phyloP scores from a whole-genome alignment of 1,140 invertebrate species.

The Melipona quadrifasciata region DNA sequence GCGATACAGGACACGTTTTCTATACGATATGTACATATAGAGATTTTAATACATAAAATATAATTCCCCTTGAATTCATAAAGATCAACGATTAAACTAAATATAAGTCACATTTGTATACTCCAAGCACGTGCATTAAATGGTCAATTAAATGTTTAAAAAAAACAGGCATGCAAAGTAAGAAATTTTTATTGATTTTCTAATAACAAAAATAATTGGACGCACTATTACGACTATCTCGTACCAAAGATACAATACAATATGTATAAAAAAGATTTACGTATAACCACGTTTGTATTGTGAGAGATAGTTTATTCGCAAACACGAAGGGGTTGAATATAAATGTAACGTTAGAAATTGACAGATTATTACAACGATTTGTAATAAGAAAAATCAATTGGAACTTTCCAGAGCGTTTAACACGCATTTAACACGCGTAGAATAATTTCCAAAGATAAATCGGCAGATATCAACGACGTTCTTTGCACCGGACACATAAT shows the following conservation, averaged over 20 bases:
- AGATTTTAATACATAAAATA: no score
- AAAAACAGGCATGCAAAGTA: not conserved
- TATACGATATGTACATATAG: not conserved
- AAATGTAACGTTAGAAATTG: not conserved
- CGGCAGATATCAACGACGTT: not conserved
- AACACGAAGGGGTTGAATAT: not conserved
- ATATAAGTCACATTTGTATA: not conserved
- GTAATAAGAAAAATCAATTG: not conserved
- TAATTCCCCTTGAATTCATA: not conserved
- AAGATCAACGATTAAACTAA: not conserved
- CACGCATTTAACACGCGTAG: not conserved
- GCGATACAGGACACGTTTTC: not conserved
- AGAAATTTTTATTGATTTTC: not conserved
- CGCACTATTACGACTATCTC: not conserved
- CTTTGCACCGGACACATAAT: slow-evolving; percentile 1
- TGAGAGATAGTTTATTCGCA: not conserved
- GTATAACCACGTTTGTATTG: not conserved
- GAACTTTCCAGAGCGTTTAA: not conserved
- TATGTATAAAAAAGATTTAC: not conserved
- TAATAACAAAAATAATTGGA: not conserved
- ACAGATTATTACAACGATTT: not conserved
- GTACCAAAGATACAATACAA: not conserved
- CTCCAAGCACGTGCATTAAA: not conserved
- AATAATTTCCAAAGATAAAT: slow-evolving; percentile 8
- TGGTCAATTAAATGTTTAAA: not conserved